Base-by-base conservation (phyloP, 2,888 invertebrate genomes). In the Trilocha varians region DNA sequence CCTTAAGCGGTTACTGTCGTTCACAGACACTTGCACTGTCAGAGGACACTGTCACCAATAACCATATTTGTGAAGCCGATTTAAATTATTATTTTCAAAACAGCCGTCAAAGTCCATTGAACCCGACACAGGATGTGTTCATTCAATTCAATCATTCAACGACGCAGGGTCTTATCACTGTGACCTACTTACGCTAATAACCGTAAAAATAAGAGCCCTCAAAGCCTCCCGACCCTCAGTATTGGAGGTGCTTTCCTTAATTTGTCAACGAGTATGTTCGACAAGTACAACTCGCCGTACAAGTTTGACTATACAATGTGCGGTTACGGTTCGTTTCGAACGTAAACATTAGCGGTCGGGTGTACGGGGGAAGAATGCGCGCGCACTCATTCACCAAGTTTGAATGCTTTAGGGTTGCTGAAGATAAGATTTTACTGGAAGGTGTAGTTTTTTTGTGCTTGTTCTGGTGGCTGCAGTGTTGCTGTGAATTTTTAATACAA, bases 311-410 rank as follows among this genome's bases (percentile, higher is more conserved):
- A 11, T 32, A 38, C 16, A 32, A 13, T 32, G 16, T 35, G 34
- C 32, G 18, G 35, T 25, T 38, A 42, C 32, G 38, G 32, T 38
- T 11, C 38, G 32, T 32, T 34, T 16, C 35, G 32, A 16, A 25
- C 35, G 38, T 38, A 42, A 42, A 42, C 42, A 42, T 35, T 16
- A 16, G 35, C 25, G 38, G 42, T 32, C 16, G 35, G 34, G 25
- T 42, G 38, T 42, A 38, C 38, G 17, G 15, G 25, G 36, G 16
- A 25, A 8, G 17, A 47, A 45, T 78, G 80, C 83, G 83, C 80
- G 79, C 84, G 82, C 82, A 78, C 56, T 56, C 80, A 78, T 78
- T 79, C 73, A 74, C 57, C 51, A 51, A 49, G 49, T 46, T 46
- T 45, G 45, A 46, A 40, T 32, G 38, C 40, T 41, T 47, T 47